Evolutionary conservation across 2,797 vertebrate species (phyloP).

Genomic region (Tamandua tetradactyla): DNA sequence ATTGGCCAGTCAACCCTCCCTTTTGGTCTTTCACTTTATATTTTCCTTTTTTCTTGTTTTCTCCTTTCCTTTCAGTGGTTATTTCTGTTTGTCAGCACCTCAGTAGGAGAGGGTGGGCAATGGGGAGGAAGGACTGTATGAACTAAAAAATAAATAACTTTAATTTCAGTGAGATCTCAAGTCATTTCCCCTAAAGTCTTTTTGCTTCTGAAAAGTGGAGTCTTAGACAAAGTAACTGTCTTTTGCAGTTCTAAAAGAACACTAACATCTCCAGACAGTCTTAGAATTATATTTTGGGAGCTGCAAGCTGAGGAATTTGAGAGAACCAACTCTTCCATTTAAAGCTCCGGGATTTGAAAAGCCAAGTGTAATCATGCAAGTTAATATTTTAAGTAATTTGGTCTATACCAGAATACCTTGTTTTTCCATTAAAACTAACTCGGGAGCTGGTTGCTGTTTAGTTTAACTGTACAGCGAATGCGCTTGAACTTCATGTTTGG

Average conservation of each 20-base stretch:
- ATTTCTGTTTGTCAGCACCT: constrained; percentile 35
- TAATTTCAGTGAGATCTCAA: neutral
- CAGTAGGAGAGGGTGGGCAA: neutral
- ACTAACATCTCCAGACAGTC: constrained; percentile 14
- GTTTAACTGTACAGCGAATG: constrained; percentile 32
- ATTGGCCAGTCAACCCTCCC: neutral
- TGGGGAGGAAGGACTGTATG: neutral
- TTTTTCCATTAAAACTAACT: constrained; percentile 39
- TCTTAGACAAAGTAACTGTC: neutral
- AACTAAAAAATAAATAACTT: constrained; percentile 16
- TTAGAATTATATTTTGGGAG: constrained; percentile 34
- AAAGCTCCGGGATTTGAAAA: constrained; percentile 53
- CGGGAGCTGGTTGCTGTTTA: neutral
- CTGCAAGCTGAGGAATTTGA: neutral
- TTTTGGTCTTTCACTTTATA: constrained; percentile 7
- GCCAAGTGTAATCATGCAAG: constrained; percentile 21
- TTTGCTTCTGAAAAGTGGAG: constrained; percentile 44
- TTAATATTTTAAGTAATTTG: constrained; percentile 61
- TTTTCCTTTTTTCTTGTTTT: constrained; percentile 14
- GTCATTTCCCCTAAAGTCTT: neutral
- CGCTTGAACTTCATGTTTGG: constrained; percentile 44
- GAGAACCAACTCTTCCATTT: neutral
- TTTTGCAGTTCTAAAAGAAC: constrained; percentile 15
- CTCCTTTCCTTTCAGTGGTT: neutral
- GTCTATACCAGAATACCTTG: constrained; percentile 18